Evolutionary conservation across 1,140 invertebrate species (phyloP), one percentile per base, ranked within the genome.

Genomic region (Hycleus cichorii): DNA sequence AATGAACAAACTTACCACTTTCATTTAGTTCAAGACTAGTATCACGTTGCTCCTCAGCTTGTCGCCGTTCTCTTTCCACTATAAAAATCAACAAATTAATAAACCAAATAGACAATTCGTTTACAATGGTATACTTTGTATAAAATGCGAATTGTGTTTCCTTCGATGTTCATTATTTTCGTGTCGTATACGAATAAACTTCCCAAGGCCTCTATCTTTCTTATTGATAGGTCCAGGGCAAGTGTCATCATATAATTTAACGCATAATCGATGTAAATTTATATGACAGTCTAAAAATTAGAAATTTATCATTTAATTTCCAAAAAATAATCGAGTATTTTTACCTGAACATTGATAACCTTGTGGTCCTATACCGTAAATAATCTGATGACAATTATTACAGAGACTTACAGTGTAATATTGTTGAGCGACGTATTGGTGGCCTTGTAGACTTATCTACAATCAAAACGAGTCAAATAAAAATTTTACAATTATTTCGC

Each of bases 341-440:
- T 80, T 78, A 93, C 89, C 84, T 69, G 84, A 82, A 78, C 93
- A 96, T 67, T 91, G 88, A 79, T 91, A 95, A 59, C 93, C 93
- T 77, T 97, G 94, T 57, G 91, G 90, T 65, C 91, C 91, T 53
- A 97, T 88, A 47, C 95, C 95, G 81, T 92, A 93, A 63, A 98
- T 89, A 63, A 95, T 87, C 65, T 86, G 81, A 69, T 92, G 88
- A 78, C 95, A 98, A 76, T 93, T 87, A 79, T 93, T 91, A 74
- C 95, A 98, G 73, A 89, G 85, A 50, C 89, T 93, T 59, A 94
- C 87, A 62, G 86, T 88, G 70, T 86, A 90, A 77, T 96, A 91
- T 76, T 94, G 90, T 72, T 91, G 86, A 59, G 88, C 83, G 62
- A 85, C 83, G 73, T 95, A 92, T 75, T 93, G 87, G 81, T 98